Evolutionary conservation across 2,888 invertebrate species (phyloP).

Genomic region (Achlya flavicornis): DNA sequence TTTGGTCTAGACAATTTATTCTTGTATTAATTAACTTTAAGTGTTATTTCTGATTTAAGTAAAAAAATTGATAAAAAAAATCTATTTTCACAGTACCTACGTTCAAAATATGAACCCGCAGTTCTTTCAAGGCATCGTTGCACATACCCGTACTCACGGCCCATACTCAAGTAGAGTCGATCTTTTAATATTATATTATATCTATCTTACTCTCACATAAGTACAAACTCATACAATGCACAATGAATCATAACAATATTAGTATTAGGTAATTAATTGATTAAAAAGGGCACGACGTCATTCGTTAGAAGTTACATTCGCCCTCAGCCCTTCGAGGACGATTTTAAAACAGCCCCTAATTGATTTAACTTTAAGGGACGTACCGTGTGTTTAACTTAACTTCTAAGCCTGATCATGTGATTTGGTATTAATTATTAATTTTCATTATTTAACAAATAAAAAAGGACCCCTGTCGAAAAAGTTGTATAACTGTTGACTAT

Average conservation of each 20-base stretch:
- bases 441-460: neutral
- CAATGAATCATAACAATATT: slow-evolving; percentile 59
- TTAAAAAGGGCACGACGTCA: slow-evolving; percentile 72
- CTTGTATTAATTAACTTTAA: neutral
- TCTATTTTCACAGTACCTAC: too few species aligned
- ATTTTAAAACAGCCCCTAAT: slow-evolving; percentile 65
- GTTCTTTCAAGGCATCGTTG: too few species aligned
- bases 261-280: slow-evolving; percentile 77
- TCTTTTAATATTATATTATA: too few species aligned
- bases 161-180: too few species aligned
- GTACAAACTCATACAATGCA: neutral
- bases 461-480: neutral
- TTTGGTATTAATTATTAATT: slow-evolving; percentile 3
- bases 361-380: slow-evolving; percentile 71
- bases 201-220: too few species aligned
- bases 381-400: slow-evolving; percentile 37
- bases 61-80: too few species aligned
- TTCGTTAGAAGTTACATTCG: slow-evolving; percentile 78
- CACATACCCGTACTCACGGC: too few species aligned
- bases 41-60: too few species aligned
- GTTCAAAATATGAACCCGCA: too few species aligned
- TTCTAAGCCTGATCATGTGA: neutral
- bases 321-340: slow-evolving; percentile 47
- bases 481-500: too few species aligned
- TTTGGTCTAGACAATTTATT: neutral